Conservation (phyloP, 2,797 vertebrate genomes). For the Darevskia mixta region DNA sequence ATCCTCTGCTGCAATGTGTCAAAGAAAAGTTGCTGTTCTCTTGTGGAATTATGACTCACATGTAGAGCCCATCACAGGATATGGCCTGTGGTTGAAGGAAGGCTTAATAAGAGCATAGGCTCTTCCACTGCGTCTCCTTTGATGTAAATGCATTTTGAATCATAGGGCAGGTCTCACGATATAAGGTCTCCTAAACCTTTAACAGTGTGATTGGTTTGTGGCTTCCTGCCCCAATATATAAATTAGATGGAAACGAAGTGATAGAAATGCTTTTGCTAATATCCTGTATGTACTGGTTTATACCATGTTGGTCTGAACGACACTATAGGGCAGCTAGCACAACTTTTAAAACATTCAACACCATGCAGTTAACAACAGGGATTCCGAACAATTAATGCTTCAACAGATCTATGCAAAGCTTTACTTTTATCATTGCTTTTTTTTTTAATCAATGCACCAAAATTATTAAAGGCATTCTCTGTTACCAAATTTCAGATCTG, state of each 20-base stretch:
- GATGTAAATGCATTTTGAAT: conserved; percentile 1
- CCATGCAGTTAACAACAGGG: not conserved
- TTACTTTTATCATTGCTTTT: not conserved
- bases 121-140: not conserved
- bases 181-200: conserved; percentile 38
- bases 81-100: not conserved
- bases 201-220: not conserved
- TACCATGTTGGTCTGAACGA: conserved; percentile 23
- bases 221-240: conserved; percentile 11
- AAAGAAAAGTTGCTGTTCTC: not conserved
- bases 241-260: conserved; percentile 28
- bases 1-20: not conserved
- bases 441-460: not conserved
- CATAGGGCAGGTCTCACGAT: conserved; percentile 3
- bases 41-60: conserved; percentile 22
- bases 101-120: not conserved
- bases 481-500: conserved; percentile 91
- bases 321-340: conserved; percentile 37
- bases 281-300: not conserved
- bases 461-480: not conserved
- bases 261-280: conserved; percentile 32
- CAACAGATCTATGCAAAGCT: not conserved
- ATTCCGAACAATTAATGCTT: not conserved
- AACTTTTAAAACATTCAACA: conserved; percentile 21
- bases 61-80: not conserved